Evolutionary conservation across 2,888 invertebrate genomes (phyloP).

Genomic region (Parapristionchus giblindavisi): DNA sequence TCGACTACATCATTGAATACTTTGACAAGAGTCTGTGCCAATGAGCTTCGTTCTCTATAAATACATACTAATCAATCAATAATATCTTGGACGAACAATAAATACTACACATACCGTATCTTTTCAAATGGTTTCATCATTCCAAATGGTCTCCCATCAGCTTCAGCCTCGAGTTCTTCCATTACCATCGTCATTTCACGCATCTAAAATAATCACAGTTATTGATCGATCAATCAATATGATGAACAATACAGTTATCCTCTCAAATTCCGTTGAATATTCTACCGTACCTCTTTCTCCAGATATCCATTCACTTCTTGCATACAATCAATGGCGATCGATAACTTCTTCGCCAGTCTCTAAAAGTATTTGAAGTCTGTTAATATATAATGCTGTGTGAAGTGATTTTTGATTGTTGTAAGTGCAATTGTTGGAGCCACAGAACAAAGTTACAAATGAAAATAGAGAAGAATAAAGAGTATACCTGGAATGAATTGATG

Average conservation of each 20-base stretch:
- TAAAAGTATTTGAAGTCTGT: slow-evolving; percentile 42
- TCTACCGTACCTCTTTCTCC: slow-evolving; percentile 44
- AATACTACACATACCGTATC: slow-evolving; percentile 15
- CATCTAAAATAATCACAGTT: slow-evolving; percentile 20
- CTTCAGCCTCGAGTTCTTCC: slow-evolving; percentile 30
- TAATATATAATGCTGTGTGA: no score
- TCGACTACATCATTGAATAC: slow-evolving; percentile 60
- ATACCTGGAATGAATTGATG: slow-evolving; percentile 27
- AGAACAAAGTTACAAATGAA: background rate
- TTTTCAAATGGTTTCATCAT: slow-evolving; percentile 11
- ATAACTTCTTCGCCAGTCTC: slow-evolving; percentile 54
- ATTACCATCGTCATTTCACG: background rate
- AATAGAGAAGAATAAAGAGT: background rate
- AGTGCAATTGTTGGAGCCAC: background rate
- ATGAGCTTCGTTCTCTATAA: slow-evolving; percentile 46
- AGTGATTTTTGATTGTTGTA: no score
- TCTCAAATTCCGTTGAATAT: background rate
- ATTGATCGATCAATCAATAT: background rate
- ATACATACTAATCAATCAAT: background rate
- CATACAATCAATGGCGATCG: slow-evolving; percentile 53
- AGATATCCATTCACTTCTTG: slow-evolving; percentile 54
- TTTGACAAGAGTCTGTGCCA: slow-evolving; percentile 55
- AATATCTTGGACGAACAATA: background rate
- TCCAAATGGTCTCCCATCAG: background rate
- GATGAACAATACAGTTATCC: background rate